phyloP scores from a whole-genome alignment of 2,113 vertebrate species.

The Brachyhypopomus gauderio region DNA sequence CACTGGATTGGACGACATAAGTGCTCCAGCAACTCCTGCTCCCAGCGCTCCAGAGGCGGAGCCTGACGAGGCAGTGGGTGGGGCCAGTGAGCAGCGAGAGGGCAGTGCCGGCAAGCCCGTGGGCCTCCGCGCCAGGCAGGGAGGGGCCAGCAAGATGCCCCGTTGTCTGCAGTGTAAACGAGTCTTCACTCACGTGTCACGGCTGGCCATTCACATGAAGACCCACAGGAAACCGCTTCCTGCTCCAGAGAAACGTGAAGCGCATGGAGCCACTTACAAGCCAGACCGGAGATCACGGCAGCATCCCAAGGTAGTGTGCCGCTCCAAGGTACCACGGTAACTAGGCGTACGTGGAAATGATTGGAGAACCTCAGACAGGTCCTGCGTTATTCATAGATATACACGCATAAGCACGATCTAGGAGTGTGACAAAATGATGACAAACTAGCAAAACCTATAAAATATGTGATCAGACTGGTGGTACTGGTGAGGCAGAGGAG shows the following conservation, averaged over 20 bases:
- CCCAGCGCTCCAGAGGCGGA: slow-evolving; percentile 11
- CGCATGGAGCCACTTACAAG: background rate
- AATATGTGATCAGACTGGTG: too few species aligned
- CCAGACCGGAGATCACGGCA: slow-evolving; percentile 18
- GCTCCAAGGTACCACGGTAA: too few species aligned
- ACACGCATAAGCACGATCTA: too few species aligned
- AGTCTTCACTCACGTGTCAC: slow-evolving; percentile 46
- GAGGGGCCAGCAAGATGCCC: slow-evolving; percentile 9
- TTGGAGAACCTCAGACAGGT: too few species aligned
- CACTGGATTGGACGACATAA: background rate
- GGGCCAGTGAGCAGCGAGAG: slow-evolving; percentile 18
- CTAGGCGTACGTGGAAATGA: too few species aligned
- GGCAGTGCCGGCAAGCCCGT: background rate
- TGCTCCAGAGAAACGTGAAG: background rate
- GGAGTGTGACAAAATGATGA: too few species aligned
- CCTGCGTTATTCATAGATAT: too few species aligned
- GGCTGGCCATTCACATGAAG: slow-evolving; percentile 51
- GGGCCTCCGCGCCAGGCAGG: background rate
- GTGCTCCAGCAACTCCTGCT: background rate
- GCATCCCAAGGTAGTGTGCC: slow-evolving; percentile 23
- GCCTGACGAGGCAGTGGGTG: background rate
- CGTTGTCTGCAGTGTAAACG: slow-evolving; percentile 51
- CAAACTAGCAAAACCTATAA: too few species aligned
- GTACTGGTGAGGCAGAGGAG: too few species aligned
- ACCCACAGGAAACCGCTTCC: slow-evolving; percentile 36